Conservation (phyloP, 2,113 vertebrate genomes). For the Ellobius talpinus region DNA sequence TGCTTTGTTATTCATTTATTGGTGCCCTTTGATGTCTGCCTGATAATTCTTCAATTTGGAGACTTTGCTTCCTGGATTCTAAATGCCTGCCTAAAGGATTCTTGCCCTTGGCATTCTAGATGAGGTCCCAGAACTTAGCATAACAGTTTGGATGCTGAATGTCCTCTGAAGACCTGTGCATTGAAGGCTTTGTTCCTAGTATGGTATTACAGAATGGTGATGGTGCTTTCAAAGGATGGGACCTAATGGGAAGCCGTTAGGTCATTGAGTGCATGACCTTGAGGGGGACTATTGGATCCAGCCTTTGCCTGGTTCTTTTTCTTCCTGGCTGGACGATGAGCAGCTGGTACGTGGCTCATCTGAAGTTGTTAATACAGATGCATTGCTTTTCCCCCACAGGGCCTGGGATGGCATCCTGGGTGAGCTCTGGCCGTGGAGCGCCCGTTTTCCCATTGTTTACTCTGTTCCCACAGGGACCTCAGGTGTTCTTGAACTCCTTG, state of each 20-base stretch:
- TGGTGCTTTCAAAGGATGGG: background rate
- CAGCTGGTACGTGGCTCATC: fast-evolving
- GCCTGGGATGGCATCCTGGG: background rate
- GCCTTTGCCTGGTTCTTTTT: background rate
- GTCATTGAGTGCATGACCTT: background rate
- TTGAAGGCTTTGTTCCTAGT: background rate
- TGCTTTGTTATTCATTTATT: background rate
- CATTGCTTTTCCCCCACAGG: background rate
- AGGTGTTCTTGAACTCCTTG: background rate
- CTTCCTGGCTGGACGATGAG: background rate
- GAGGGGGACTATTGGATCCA: background rate
- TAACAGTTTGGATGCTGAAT: background rate
- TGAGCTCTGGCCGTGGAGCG: background rate
- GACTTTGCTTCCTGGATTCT: background rate
- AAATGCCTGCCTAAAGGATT: background rate
- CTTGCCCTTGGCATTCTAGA: background rate
- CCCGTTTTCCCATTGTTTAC: background rate
- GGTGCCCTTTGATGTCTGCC: background rate
- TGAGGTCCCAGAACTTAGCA: background rate
- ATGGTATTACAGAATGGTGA: too few species aligned
- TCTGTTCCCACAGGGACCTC: background rate
- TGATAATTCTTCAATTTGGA: too few species aligned
- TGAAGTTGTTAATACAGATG: background rate
- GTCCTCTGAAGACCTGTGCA: background rate
- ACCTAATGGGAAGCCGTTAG: background rate